These are phyloP conservation scores for Apus apus DNA, from an alignment of 2,113 vertebrate genomes.

Conservation along the genomic window DNA sequence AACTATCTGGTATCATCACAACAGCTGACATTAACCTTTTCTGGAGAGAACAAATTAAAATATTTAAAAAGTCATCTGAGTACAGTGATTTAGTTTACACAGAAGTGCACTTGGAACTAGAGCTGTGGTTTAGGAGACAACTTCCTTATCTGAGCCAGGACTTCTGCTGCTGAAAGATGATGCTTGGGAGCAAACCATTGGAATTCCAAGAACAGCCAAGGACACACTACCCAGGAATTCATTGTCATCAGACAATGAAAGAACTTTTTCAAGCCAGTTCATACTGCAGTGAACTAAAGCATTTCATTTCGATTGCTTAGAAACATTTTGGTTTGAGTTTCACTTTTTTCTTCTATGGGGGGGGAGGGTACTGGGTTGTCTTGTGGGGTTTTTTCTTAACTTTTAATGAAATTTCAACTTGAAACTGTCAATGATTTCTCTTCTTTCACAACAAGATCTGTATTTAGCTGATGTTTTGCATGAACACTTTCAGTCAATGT, in stretches of 20 bases:
- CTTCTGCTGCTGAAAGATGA: not conserved
- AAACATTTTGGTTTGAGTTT: not conserved
- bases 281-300: not conserved
- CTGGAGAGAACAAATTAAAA: not conserved
- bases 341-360: not conserved
- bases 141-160: not conserved
- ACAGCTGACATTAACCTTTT: not conserved
- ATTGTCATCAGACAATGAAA: not conserved
- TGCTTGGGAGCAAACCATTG: not conserved
- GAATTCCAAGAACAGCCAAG: not conserved
- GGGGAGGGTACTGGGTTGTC: too few species aligned
- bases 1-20: not conserved
- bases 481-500: not conserved
- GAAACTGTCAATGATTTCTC: not conserved
- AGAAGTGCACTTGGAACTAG: not conserved
- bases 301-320: not conserved
- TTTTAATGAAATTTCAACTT: not conserved
- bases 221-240: not conserved
- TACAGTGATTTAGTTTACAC: not conserved
- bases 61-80: not conserved
- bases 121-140: conserved; percentile 17
- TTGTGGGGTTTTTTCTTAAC: not conserved
- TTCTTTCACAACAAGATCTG: not conserved
- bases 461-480: not conserved
- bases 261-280: not conserved